A percentile compares a stretch with the other conserved stretches of the same genome.
These are phyloP conservation scores for Penaeus indicus DNA, from an alignment of 1,140 invertebrate species.

Conservation along the genomic window DNA sequence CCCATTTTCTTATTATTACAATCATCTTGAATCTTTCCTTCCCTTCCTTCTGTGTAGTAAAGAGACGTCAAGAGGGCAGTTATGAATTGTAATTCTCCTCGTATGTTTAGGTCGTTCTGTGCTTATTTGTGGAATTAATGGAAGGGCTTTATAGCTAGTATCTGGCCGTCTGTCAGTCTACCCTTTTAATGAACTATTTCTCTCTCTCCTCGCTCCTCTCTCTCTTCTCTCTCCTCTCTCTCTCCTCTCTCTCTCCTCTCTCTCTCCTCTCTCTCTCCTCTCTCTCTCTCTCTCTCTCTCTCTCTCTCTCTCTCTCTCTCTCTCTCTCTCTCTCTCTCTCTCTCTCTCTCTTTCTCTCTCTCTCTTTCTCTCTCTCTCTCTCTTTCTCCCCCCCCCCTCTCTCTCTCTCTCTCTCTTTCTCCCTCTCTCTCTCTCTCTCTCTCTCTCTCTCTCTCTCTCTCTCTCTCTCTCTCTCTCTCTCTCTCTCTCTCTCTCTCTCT, in stretches of 20 bases:
- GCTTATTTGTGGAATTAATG: too few relatives aligned
- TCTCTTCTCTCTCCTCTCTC: too few relatives aligned
- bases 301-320: background rate
- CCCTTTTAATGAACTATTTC: background rate
- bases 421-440: background rate
- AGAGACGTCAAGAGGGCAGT: too few relatives aligned
- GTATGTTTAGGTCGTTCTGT: too few relatives aligned
- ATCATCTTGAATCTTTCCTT: too few relatives aligned
- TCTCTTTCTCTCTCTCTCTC: background rate
- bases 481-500: background rate
- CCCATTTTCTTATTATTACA: too few relatives aligned
- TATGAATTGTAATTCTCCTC: too few relatives aligned
- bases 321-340: background rate
- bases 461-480: constrained; percentile 3
- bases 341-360: background rate
- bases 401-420: background rate
- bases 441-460: background rate
- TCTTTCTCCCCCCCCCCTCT: background rate
- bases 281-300: background rate
- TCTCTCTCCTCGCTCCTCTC: background rate
- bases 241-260: too few relatives aligned
- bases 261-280: too few relatives aligned
- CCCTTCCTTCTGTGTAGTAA: too few relatives aligned
- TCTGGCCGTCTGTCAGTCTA: too few relatives aligned
- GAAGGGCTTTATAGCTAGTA: too few relatives aligned